Evolutionary conservation across 2,797 vertebrate species (phyloP), one percentile per base, ranked within the genome.

Genomic region (Characodon lateralis): DNA sequence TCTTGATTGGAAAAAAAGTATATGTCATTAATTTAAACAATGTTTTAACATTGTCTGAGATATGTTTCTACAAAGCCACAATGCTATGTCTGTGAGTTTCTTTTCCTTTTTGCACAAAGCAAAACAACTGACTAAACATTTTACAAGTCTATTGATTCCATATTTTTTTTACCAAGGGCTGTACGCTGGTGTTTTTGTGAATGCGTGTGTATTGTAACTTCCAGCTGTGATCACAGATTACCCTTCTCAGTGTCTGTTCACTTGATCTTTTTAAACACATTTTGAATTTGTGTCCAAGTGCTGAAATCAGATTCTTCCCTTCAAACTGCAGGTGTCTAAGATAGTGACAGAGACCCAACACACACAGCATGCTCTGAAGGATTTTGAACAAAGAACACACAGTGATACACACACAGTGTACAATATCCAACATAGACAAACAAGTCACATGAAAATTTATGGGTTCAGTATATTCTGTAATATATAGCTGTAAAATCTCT

Each of bases 261-360:
- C 81, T 77, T 78, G 78, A 83, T 79, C 28, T 77, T 81, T 85
- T 79, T 74, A 81, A 83, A 84, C 81, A 82, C 86, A 77, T 59
- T 58, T 77, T 28, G 77, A 78, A 39, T 76, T 41, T 78, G 43
- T 88, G 81, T 81, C 87, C 89, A 91, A 92, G 91, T 90, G 89
- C 85, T 92, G 92, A 91, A 93, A 94, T 88, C 90, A 92, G 89
- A 92, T 92, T 91, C 91, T 91, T 89, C 89, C 73, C 87, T 91
- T 92, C 91, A 93, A 90, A 92, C 89, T 92, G 81, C 87, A 92
- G 93, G 93, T 89, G 88, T 91, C 92, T 92, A 1, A 79, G 89
- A 91, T 91, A 88, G 89, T 92, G 93, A 92, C 92, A 93, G 87
- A 79, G 87, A 88, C 85, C 71, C 77, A 84, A 87, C 85, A 78